Conservation (phyloP, 2,797 vertebrate genomes). For the Macropus fuliginosus region DNA sequence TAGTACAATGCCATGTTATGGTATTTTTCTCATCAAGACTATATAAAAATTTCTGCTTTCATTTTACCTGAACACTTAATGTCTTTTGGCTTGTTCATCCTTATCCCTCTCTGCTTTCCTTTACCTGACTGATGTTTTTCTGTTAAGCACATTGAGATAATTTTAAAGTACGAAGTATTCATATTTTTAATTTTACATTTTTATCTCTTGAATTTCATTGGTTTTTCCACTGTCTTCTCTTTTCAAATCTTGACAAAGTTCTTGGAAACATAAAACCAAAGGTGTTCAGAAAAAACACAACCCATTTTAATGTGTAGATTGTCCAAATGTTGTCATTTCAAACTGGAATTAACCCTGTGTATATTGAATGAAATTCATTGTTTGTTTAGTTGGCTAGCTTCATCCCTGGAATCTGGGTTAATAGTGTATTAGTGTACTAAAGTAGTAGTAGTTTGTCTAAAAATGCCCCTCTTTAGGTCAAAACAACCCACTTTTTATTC, state of each 20-base stretch:
- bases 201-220: constrained; percentile 19
- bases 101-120: background rate
- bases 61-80: background rate
- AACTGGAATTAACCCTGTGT: constrained; percentile 4
- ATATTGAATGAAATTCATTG: background rate
- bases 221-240: constrained; percentile 19
- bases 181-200: background rate
- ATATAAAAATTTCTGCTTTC: background rate
- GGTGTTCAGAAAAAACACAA: constrained; percentile 22
- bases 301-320: constrained; percentile 16
- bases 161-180: background rate
- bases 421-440: background rate
- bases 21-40: background rate
- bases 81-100: background rate
- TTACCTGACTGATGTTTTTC: background rate
- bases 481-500: background rate
- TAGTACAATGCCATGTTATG: background rate
- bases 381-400: background rate
- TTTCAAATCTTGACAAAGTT: constrained; percentile 65
- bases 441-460: constrained; percentile 5
- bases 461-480: background rate
- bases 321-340: background rate
- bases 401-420: background rate
- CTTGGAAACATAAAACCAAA: constrained; percentile 63
- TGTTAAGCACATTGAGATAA: background rate